Base-by-base conservation (phyloP, 2,888 invertebrate species). In the Harpalus rubripes region DNA sequence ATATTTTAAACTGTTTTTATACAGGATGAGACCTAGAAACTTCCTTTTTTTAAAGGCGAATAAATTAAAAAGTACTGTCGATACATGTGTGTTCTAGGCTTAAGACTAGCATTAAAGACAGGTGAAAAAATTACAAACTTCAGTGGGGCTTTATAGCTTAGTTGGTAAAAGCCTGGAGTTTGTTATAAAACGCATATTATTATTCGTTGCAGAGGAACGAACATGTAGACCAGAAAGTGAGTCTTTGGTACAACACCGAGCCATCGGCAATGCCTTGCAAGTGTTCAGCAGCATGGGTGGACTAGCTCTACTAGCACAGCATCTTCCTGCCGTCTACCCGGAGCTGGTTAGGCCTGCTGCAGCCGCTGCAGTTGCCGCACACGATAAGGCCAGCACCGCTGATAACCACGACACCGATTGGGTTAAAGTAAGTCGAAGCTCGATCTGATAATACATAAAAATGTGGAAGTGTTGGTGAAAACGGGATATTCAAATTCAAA, bases 241-340 rank as follows among this genome's bases (percentile, higher is more conserved):
- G 22, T 78, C 84, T 10, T 10, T 84, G 10, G 32, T 84, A 1
- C 87, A 88, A 68, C 88, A 88, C 79, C 88, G 87, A 85, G 89
- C 90, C 15, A 89, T 92, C 81, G 92, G 92, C 86, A 92, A 92
- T 88, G 94, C 96, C 81, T 92, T 98, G 88, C 96, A 97, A 89
- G 95, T 96, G 88, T 98, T 98, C 92, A 97, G 97, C 80, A 94
- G 95, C 86, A 95, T 96, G 87, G 98, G 98, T 85, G 98, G 98
- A 1, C 93, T 98, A 85, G 97, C 97, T 12, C 92, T 98, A 85
- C 92, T 98, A 86, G 98, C 98, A 0, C 96, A 96, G 89, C 96
- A 97, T 87, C 92, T 98, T 88, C 98, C 98, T 0, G 94, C 97
- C 0, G 95, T 98, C 16, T 97, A 96, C 92, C 97, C 97, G 5